Evolutionary conservation across 1,140 invertebrate species (phyloP).

Genomic region (Periplaneta americana): DNA sequence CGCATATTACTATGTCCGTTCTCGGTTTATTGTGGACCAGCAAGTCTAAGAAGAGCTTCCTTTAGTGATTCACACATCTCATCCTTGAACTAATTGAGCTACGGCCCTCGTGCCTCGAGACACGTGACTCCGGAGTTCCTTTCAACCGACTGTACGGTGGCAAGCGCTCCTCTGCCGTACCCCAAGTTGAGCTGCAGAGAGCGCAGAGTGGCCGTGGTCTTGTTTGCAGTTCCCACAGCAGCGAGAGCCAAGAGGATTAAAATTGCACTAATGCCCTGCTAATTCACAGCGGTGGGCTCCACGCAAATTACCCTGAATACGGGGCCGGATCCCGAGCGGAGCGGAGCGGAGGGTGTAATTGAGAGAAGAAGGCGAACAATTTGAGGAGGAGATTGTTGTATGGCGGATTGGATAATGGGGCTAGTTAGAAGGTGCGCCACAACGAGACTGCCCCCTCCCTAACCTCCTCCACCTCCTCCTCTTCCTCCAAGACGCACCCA

Average conservation of each 20-base stretch:
- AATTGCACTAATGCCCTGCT: conserved; percentile 20
- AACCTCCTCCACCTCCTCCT: no score
- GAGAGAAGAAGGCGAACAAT: conserved; percentile 7
- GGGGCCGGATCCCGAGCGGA: conserved; percentile 3
- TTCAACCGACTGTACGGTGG: no score
- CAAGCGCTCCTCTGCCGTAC: not conserved
- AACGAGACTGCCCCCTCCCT: not conserved
- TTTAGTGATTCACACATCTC: no score
- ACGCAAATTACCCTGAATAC: conserved; percentile 16
- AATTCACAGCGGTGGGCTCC: conserved; percentile 17
- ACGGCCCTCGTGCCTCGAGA: no score
- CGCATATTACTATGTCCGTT: no score
- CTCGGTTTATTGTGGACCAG: no score
- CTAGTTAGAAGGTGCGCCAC: conserved; percentile 1
- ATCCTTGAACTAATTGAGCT: no score
- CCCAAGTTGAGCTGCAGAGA: not conserved
- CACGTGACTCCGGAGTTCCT: no score
- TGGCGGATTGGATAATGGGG: conserved; percentile 8
- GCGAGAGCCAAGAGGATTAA: conserved; percentile 19
- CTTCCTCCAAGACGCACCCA: no score
- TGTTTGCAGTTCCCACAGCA: not conserved
- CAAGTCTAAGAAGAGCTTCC: no score
- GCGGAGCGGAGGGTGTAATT: not conserved
- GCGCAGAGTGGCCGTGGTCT: not conserved
- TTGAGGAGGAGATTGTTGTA: not conserved